A percentile compares a stretch with the other conserved stretches of the same genome.
These are phyloP conservation scores for Cheiracanthium punctorium DNA, from an alignment of 2,888 invertebrate species.

Conservation along the genomic window DNA sequence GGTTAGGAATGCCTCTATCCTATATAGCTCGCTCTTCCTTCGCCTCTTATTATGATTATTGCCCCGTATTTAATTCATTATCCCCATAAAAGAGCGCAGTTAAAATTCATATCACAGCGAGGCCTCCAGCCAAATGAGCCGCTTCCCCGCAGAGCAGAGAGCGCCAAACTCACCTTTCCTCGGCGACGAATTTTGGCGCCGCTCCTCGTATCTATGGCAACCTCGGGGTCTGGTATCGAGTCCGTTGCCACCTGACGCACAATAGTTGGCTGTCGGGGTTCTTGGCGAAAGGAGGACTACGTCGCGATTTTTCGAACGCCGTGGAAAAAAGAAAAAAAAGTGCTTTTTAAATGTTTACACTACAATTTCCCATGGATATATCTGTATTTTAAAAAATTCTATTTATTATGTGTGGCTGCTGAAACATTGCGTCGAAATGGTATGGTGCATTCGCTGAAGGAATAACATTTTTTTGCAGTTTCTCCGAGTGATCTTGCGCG, in stretches of 20 bases:
- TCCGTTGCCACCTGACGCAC: slow-evolving; percentile 64
- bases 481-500: too few species aligned
- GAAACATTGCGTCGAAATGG: too few species aligned
- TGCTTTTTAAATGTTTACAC: too few species aligned
- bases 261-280: slow-evolving; percentile 14
- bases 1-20: too few species aligned
- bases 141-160: slow-evolving; percentile 33
- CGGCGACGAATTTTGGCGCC: slow-evolving; percentile 36
- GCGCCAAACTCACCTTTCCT: slow-evolving; percentile 21
- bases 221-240: too few species aligned
- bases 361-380: too few species aligned
- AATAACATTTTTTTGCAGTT: too few species aligned
- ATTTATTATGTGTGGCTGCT: too few species aligned
- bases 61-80: slow-evolving; percentile 55
- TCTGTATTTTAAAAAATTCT: too few species aligned
- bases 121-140: slow-evolving; percentile 24
- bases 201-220: slow-evolving; percentile 24
- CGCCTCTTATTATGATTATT: background rate
- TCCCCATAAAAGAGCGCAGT: slow-evolving; percentile 17
- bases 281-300: background rate
- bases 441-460: too few species aligned
- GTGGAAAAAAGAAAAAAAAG: too few species aligned
- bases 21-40: too few species aligned
- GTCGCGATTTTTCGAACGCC: background rate
- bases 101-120: slow-evolving; percentile 54